Base-by-base conservation (phyloP, 1,140 invertebrate genomes). In the Penaeus chinensis region DNA sequence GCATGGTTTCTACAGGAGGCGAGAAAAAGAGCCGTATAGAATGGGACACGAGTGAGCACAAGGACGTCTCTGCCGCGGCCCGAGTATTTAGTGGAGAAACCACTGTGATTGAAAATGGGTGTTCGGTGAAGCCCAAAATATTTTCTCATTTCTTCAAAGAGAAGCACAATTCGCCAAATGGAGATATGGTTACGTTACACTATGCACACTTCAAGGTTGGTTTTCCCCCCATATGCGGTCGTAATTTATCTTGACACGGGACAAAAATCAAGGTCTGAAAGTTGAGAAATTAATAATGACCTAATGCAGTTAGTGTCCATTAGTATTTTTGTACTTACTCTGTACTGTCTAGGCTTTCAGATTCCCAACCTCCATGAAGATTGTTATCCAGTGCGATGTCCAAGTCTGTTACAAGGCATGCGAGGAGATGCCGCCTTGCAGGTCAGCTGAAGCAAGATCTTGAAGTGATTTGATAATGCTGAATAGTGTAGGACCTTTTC, bases 371-470 rank as follows among this genome's bases (percentile, higher is more conserved):
- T 89, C 89, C 5, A 47, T 54, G 10, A 89, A 89, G 27, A 83
- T 91, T 7, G 61, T 90, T 8, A 77, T 91, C 8, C 90, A 91
- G 66, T 91, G 91, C 32, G 89, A 90, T 37, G 89, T 91, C 16
- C 90, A 91, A 80, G 91, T 91, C 54, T 91, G 91, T 78, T 91
- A 89, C 84, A 89, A 89, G 54, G 86, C 85, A 74, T 91, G 91
- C 66, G 66, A 74, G 18, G 83, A 82, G 19, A 79, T 74, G 32
- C 82, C 77, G 22, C 90, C 91, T 60, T 91, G 91, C 91, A 79
- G 78, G 90, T 90, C 79, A 90, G 84, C 22, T 47, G 16, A 27
- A 2, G 24, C 65, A 42, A 78, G 32, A 65, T 27, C 65, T 79
- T n/a, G 20, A 24, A 60, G 62, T 19, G 61, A n/a, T 20, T 76